A percentile compares a stretch with the other conserved stretches of the same genome.
phyloP scores from a whole-genome alignment of 2,113 vertebrate genomes.

The Papio anubis region DNA sequence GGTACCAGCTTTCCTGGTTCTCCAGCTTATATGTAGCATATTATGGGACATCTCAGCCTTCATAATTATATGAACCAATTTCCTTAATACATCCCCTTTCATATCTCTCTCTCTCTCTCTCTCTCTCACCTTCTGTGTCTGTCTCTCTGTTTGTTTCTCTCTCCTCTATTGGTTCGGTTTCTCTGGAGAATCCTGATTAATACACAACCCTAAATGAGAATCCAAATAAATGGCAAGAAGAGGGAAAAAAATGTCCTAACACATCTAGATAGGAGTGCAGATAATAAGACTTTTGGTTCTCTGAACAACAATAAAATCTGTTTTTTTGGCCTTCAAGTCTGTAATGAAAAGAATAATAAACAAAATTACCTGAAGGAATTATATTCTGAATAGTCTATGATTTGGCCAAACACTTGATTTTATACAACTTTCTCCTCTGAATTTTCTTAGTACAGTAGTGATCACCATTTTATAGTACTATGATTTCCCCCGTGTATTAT shows the following conservation, averaged over 20 bases:
- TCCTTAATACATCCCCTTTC: not conserved
- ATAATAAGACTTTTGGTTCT: constrained; percentile 30
- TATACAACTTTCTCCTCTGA: not conserved
- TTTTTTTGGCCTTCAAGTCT: not conserved
- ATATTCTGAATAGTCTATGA: not conserved
- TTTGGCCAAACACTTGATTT: constrained; percentile 7
- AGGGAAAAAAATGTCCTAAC: not conserved
- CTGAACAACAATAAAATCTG: constrained; percentile 22
- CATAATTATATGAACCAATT: not conserved
- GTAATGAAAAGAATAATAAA: not conserved
- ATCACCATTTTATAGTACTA: not conserved
- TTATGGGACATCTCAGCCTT: not conserved
- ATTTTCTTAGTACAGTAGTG: not conserved
- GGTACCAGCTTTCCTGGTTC: not conserved
- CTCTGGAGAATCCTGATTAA: not conserved
- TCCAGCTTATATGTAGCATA: not conserved
- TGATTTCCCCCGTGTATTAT: not conserved
- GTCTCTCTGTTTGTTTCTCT: too few species aligned
- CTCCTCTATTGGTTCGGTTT: not conserved
- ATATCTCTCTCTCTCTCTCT: not conserved
- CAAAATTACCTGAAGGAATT: not conserved
- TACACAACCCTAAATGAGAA: constrained; percentile 14
- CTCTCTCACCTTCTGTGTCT: not conserved
- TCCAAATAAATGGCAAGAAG: constrained; percentile 5
- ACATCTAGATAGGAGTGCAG: not conserved